phyloP scores from a whole-genome alignment of 2,113 vertebrate genomes.

The Bagarius yarrelli region DNA sequence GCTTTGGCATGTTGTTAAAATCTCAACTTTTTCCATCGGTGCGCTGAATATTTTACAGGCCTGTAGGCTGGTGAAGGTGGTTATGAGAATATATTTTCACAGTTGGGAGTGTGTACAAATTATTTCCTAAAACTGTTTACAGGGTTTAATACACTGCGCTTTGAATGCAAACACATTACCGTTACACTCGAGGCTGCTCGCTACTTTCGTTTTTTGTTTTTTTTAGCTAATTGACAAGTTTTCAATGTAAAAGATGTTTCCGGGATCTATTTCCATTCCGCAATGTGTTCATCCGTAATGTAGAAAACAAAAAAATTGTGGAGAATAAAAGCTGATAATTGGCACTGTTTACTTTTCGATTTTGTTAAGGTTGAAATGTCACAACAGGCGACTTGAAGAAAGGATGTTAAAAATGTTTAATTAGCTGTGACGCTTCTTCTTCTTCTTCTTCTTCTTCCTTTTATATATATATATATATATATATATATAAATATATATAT shows the following conservation, averaged over 20 bases:
- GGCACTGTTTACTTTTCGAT: neutral
- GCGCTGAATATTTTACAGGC: neutral
- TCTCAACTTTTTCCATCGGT: no score
- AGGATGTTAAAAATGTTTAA: no score
- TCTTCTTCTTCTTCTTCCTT: no score
- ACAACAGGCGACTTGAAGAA: neutral
- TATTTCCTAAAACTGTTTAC: slow-evolving; percentile 19
- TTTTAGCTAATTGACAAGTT: neutral
- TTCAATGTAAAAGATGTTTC: no score
- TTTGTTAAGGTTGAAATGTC: neutral
- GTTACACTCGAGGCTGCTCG: neutral
- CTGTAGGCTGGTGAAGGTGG: neutral
- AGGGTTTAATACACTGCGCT: neutral
- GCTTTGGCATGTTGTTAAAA: no score
- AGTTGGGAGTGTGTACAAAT: neutral
- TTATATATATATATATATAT: no score
- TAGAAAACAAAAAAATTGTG: neutral
- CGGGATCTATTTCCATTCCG: no score
- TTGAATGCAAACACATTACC: neutral
- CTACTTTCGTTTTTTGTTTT: neutral
- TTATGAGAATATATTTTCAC: neutral
- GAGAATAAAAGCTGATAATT: slow-evolving; percentile 12
- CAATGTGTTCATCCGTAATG: neutral
- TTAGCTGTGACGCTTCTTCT: no score
- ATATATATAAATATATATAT: no score